phyloP scores from a whole-genome alignment of 2,797 vertebrate genomes.

The Gymnoscopelus braueri region DNA sequence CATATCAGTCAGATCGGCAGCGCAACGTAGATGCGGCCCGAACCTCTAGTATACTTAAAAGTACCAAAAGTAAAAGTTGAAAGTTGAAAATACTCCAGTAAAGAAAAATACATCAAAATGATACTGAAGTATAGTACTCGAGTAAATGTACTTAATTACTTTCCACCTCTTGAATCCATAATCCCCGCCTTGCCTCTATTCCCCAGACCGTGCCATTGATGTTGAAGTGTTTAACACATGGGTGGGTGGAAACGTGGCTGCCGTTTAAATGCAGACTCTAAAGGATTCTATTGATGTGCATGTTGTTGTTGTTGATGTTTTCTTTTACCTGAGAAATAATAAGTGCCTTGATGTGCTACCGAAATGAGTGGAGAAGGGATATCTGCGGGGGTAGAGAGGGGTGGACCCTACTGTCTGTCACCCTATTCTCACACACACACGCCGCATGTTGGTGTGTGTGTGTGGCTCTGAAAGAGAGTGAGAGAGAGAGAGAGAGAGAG shows the following conservation, averaged over 20 bases:
- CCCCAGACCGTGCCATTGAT: conserved; percentile 61
- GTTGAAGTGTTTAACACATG: conserved; percentile 66
- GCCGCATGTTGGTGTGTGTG: conserved; percentile 12
- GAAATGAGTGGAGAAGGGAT: conserved; percentile 56
- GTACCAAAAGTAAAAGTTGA: too few relatives aligned
- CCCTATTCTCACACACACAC: conserved; percentile 25
- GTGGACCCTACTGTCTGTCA: conserved; percentile 69
- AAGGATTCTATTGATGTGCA: conserved; percentile 53
- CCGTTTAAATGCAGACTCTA: conserved; percentile 55
- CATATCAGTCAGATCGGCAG: too few relatives aligned
- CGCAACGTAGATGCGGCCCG: too few relatives aligned
- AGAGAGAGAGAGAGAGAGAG: background rate
- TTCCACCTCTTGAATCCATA: conserved; percentile 42
- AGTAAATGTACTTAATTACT: too few relatives aligned
- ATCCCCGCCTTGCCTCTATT: conserved; percentile 45
- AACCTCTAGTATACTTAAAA: too few relatives aligned
- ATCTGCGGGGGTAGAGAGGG: conserved; percentile 55
- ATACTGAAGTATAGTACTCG: too few relatives aligned
- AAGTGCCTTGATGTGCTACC: conserved; percentile 62
- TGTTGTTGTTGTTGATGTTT: conserved; percentile 30
- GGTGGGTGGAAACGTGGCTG: conserved; percentile 49
- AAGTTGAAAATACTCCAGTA: too few relatives aligned
- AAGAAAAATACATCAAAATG: conserved; percentile 42
- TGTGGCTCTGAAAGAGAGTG: conserved; percentile 8
- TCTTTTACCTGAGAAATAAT: conserved; percentile 67